Evolutionary conservation across 2,113 vertebrate species (phyloP).

Genomic region (Alosa alosa): DNA sequence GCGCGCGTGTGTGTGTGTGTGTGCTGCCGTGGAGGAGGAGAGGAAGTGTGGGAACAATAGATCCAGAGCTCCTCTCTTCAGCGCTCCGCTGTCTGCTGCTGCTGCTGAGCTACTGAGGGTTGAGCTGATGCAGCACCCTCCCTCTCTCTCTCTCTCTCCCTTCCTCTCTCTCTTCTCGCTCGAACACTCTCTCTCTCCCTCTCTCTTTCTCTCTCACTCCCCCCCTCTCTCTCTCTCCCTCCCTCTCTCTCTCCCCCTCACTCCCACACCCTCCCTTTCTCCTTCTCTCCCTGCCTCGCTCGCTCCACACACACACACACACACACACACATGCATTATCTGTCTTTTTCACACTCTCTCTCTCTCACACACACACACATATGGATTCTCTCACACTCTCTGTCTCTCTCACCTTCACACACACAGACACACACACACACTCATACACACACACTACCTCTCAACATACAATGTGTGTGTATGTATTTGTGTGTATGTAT

Average conservation of each 20-base stretch:
- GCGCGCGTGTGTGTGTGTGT: too few species aligned
- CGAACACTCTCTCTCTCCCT: slow-evolving; percentile 32
- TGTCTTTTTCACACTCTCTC: too few species aligned
- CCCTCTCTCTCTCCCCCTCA: slow-evolving; percentile 47
- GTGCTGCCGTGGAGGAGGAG: neutral
- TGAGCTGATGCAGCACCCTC: neutral
- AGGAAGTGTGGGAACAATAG: too few species aligned
- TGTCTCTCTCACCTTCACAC: neutral
- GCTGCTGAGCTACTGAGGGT: too few species aligned
- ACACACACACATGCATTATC: neutral
- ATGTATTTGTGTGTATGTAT: slow-evolving; percentile 24
- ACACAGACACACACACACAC: neutral
- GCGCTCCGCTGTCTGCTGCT: too few species aligned
- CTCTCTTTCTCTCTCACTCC: slow-evolving; percentile 17
- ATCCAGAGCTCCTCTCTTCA: too few species aligned
- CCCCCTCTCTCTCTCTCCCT: slow-evolving; percentile 29
- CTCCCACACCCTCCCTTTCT: neutral
- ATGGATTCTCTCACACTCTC: neutral
- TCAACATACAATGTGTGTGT: slow-evolving; percentile 19
- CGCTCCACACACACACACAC: slow-evolving; percentile 7
- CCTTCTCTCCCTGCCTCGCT: neutral
- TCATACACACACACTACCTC: neutral
- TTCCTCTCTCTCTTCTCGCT: neutral
- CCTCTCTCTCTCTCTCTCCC: neutral
- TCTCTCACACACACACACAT: neutral